Evolutionary conservation across 2,888 invertebrate species (phyloP).

Genomic region (Neoascia interrupta): DNA sequence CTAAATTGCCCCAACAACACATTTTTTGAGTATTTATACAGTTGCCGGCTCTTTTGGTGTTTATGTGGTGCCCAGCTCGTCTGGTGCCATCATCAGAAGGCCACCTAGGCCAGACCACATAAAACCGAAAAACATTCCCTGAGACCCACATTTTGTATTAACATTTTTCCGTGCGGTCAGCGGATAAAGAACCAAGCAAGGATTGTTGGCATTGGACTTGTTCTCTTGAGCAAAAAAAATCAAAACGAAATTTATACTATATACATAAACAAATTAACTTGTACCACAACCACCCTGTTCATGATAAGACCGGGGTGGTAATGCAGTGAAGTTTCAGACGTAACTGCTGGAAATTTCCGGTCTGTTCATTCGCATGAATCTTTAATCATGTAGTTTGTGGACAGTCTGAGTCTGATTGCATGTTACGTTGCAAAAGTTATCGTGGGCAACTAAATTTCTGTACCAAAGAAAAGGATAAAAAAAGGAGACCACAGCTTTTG

Average conservation of each 20-base stretch:
- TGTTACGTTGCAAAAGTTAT: too few species aligned
- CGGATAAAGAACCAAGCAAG: background rate
- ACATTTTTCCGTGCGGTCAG: conserved; percentile 24
- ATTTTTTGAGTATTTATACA: conserved; percentile 26
- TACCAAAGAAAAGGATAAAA: conserved; percentile 28
- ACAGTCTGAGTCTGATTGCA: conserved; percentile 43
- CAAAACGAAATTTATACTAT: too few species aligned
- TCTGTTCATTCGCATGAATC: conserved; percentile 41
- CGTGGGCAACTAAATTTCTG: conserved; percentile 45
- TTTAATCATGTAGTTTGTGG: conserved; percentile 45
- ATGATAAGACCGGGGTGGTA: conserved; percentile 20
- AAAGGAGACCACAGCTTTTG: background rate
- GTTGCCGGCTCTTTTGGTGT: conserved; percentile 21
- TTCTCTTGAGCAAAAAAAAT: background rate
- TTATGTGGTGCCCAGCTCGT: conserved; percentile 23
- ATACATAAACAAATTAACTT: conserved; percentile 37
- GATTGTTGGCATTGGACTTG: conserved; percentile 11
- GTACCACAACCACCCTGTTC: conserved; percentile 42
- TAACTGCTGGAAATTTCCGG: conserved; percentile 55
- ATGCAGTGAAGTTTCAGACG: conserved; percentile 56
- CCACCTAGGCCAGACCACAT: conserved; percentile 58
- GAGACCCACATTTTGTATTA: conserved; percentile 45
- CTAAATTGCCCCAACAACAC: conserved; percentile 30
- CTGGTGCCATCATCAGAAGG: conserved; percentile 40
- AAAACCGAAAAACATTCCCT: conserved; percentile 42